Evolutionary conservation across 2,113 vertebrate species (phyloP).

Genomic region (Ptilorrhoa leucosticta): DNA sequence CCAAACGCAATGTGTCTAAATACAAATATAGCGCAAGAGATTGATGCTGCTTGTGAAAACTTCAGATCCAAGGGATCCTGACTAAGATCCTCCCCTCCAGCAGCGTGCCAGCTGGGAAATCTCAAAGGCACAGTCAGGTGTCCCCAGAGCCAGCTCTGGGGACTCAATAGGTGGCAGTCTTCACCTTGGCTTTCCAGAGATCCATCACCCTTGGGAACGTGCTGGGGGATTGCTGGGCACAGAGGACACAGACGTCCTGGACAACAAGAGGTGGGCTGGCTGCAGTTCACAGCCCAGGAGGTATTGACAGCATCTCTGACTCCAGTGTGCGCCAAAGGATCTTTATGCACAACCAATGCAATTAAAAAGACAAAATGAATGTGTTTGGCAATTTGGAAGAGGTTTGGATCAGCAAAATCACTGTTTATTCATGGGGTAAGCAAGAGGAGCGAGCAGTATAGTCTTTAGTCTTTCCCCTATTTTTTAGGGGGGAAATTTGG

Average conservation of each 20-base stretch:
- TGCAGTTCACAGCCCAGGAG: neutral
- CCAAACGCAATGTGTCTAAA: neutral
- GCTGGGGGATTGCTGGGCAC: neutral
- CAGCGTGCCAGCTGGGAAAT: neutral
- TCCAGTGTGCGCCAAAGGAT: neutral
- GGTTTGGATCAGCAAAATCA: neutral
- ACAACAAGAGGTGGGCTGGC: neutral
- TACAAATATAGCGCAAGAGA: neutral
- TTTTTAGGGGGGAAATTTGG: neutral
- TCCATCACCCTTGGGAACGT: neutral
- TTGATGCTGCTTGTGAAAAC: neutral
- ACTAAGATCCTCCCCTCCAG: neutral
- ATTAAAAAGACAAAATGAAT: neutral
- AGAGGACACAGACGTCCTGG: neutral
- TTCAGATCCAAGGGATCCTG: neutral
- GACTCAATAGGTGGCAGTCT: slow-evolving; percentile 57
- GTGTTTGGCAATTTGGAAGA: neutral
- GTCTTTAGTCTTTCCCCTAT: neutral
- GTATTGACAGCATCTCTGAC: neutral
- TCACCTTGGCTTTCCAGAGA: neutral
- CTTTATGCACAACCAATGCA: neutral
- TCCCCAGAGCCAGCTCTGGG: neutral
- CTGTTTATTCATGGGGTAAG: neutral
- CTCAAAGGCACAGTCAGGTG: neutral
- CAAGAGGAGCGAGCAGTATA: neutral